These are phyloP conservation scores for Drosophila virilis DNA, from an alignment of 1,140 invertebrate species.

Conservation along the genomic window DNA sequence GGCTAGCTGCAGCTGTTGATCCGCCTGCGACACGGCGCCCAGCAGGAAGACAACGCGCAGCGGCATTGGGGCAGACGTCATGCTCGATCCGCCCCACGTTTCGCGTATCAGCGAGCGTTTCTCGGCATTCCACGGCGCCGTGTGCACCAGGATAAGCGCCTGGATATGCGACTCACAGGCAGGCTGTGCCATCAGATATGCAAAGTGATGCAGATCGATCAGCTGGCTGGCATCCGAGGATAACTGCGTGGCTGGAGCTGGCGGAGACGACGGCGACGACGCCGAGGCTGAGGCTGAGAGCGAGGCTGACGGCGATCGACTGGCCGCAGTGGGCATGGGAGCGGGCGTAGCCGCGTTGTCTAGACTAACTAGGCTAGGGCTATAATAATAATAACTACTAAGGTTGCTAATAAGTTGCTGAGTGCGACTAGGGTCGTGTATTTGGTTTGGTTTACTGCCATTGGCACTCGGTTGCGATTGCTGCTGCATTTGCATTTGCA, in stretches of 20 bases:
- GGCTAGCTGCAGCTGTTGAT: constrained; percentile 77
- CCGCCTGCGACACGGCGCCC: constrained; percentile 85
- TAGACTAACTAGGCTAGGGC: constrained; percentile 67
- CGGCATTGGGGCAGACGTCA: constrained; percentile 62
- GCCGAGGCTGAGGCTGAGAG: neutral
- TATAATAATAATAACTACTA: constrained; percentile 50
- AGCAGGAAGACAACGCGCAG: constrained; percentile 89
- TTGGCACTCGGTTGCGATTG: constrained; percentile 48
- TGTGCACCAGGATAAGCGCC: constrained; percentile 88
- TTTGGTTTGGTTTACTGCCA: constrained; percentile 70
- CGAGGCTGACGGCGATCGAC: neutral
- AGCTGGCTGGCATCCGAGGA: constrained; percentile 81
- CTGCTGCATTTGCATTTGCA: constrained; percentile 16
- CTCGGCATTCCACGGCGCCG: constrained; percentile 87
- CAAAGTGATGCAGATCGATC: constrained; percentile 87
- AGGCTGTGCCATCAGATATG: constrained; percentile 86
- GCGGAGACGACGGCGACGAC: neutral
- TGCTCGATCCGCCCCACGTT: constrained; percentile 87
- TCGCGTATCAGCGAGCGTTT: constrained; percentile 87
- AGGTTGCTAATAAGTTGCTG: constrained; percentile 45
- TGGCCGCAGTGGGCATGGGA: constrained; percentile 26
- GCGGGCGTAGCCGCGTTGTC: constrained; percentile 41
- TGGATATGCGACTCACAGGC: constrained; percentile 84
- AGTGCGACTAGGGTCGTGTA: constrained; percentile 69
- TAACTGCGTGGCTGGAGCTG: neutral